Conservation (phyloP, 2,113 vertebrate species). For the Opisthocomus hoazin region DNA sequence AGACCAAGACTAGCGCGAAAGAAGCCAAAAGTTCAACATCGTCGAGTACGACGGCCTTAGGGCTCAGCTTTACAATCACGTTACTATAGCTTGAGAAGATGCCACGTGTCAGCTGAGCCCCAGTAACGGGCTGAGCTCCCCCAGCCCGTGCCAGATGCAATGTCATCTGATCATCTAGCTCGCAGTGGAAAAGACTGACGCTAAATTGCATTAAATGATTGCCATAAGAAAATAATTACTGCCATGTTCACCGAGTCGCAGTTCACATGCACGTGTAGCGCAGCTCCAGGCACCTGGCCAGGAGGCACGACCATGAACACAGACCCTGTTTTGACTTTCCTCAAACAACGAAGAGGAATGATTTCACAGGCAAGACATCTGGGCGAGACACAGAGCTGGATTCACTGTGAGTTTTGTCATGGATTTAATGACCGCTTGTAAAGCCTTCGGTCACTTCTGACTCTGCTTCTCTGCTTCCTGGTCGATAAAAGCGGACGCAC, state of each 20-base stretch:
- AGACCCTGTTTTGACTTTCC: background rate
- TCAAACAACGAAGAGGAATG: background rate
- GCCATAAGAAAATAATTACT: background rate
- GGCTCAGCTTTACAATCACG: background rate
- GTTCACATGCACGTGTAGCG: rapidly evolving
- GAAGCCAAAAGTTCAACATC: background rate
- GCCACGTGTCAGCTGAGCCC: slow-evolving; percentile 25
- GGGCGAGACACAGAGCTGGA: background rate
- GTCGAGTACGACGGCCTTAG: rapidly evolving
- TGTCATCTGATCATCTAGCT: background rate
- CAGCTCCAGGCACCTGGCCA: background rate
- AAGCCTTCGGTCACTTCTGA: background rate
- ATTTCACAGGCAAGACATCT: background rate
- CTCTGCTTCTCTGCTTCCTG: background rate
- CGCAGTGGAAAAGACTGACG: background rate
- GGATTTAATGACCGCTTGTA: background rate
- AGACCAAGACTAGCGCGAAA: background rate
- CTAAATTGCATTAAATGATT: background rate
- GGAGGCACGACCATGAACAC: background rate
- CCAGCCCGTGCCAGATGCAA: slow-evolving; percentile 5
- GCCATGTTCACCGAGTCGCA: background rate
- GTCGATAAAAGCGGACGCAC: background rate
- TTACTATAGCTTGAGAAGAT: background rate
- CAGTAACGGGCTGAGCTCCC: background rate
- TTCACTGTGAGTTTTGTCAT: background rate